phyloP scores from a whole-genome alignment of 2,888 invertebrate species.

The Drosophila mettleri region DNA sequence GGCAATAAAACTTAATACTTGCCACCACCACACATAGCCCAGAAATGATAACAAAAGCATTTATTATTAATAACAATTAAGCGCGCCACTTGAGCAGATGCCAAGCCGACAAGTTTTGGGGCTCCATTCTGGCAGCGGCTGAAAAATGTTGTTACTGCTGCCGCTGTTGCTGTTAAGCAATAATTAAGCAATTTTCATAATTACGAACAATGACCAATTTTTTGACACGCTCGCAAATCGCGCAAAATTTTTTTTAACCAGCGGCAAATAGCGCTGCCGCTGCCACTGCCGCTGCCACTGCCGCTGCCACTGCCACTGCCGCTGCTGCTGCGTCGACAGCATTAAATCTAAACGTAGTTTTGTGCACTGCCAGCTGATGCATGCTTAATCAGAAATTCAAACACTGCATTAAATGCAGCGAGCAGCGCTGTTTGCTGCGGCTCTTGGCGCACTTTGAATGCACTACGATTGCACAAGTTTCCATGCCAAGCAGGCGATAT shows the following conservation, averaged over 20 bases:
- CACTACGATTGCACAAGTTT: constrained; percentile 20
- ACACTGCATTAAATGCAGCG: constrained; percentile 49
- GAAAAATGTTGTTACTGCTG: constrained; percentile 37
- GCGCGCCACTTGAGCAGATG: constrained; percentile 74
- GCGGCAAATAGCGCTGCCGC: constrained; percentile 60
- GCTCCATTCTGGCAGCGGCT: constrained; percentile 30
- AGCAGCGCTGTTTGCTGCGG: constrained; percentile 23
- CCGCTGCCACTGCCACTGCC: constrained; percentile 3
- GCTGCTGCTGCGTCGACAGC: constrained; percentile 24
- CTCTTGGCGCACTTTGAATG: constrained; percentile 26
- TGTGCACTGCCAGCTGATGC: constrained; percentile 53
- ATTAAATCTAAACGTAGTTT: constrained; percentile 44
- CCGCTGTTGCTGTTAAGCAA: constrained; percentile 67
- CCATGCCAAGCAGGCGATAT: not conserved
- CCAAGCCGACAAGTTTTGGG: constrained; percentile 49
- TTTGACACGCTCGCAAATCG: constrained; percentile 79
- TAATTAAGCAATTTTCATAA: constrained; percentile 82
- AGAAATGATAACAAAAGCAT: constrained; percentile 53
- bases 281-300: constrained; percentile 12
- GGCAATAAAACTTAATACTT: constrained; percentile 61
- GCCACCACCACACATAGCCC: constrained; percentile 36
- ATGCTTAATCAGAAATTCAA: constrained; percentile 63
- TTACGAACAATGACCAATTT: constrained; percentile 81
- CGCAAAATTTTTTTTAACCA: constrained; percentile 76
- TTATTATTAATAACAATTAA: constrained; percentile 72